Percentiles rank a stretch among this genome's conserved stretches.
These are phyloP conservation scores for Drosophila triauraria DNA, from an alignment of 1,140 invertebrate genomes.

Conservation along the genomic window DNA sequence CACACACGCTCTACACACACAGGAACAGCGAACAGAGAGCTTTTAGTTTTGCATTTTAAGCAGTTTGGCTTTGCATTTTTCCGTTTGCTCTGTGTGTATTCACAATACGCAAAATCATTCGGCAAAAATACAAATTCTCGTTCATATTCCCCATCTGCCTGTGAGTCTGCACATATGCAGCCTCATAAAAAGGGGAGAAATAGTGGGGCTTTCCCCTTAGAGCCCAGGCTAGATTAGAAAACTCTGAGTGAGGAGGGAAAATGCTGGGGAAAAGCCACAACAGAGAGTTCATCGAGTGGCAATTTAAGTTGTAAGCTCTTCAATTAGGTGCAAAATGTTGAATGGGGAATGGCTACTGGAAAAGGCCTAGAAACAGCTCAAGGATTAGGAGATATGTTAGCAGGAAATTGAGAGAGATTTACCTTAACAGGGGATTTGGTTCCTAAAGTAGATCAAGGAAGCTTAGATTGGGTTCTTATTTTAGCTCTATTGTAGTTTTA, in stretches of 20 bases:
- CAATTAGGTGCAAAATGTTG: conserved; percentile 51
- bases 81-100: conserved; percentile 25
- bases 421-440: no score
- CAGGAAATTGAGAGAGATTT: no score
- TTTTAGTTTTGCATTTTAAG: conserved; percentile 81
- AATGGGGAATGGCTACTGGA: conserved; percentile 8
- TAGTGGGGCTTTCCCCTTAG: not conserved
- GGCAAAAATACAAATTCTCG: conserved; percentile 66
- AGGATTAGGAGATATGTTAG: not conserved
- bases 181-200: not conserved
- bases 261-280: conserved; percentile 24
- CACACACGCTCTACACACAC: conserved; percentile 6
- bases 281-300: conserved; percentile 48
- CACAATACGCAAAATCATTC: conserved; percentile 69
- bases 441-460: no score
- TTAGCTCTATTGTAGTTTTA: no score
- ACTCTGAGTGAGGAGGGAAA: not conserved
- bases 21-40: conserved; percentile 25
- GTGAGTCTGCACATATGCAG: conserved; percentile 16
- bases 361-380: not conserved
- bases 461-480: no score
- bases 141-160: conserved; percentile 49
- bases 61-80: conserved; percentile 75
- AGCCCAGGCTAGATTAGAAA: conserved; percentile 27
- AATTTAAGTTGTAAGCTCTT: conserved; percentile 54